These are phyloP conservation scores for Cynaeus angustus DNA, from an alignment of 2,888 invertebrate species.

Conservation along the genomic window DNA sequence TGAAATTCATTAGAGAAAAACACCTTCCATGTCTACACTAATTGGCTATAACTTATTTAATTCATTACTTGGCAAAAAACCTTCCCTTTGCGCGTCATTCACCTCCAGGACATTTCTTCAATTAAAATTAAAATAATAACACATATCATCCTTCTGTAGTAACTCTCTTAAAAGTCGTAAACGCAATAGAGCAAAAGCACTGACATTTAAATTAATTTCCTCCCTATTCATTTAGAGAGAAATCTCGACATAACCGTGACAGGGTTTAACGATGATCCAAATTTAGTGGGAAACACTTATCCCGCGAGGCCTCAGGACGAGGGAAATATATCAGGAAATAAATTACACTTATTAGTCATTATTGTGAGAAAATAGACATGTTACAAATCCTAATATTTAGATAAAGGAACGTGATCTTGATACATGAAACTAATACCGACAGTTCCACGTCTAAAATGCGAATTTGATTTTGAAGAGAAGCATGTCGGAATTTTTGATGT, in stretches of 20 bases:
- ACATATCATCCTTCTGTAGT: conserved; percentile 3
- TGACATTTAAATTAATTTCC: conserved; percentile 43
- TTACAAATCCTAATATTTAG: conserved; percentile 21
- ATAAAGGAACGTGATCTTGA: conserved; percentile 7
- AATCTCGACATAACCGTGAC: conserved; percentile 42
- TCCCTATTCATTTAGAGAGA: conserved; percentile 24
- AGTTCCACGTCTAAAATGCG: conserved; percentile 3
- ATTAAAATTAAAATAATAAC: conserved; percentile 6
- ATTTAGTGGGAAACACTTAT: conserved; percentile 34
- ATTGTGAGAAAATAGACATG: conserved; percentile 12
- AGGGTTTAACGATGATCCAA: conserved; percentile 36
- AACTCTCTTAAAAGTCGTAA: conserved; percentile 14
- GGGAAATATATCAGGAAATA: conserved; percentile 16
- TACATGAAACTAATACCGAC: neutral
- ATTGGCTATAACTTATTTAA: conserved; percentile 33
- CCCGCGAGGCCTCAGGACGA: neutral
- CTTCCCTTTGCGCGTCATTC: neutral
- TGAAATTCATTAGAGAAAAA: conserved; percentile 31
- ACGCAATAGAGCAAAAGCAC: conserved; percentile 14
- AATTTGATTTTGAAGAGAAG: neutral
- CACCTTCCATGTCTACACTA: conserved; percentile 18
- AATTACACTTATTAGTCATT: conserved; percentile 27
- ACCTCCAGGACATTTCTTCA: neutral
- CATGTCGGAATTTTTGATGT: conserved; percentile 3
- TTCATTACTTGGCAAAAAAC: conserved; percentile 12